These are phyloP conservation scores for Chaetodon trifascialis DNA, from an alignment of 2,113 vertebrate genomes.

Conservation along the genomic window DNA sequence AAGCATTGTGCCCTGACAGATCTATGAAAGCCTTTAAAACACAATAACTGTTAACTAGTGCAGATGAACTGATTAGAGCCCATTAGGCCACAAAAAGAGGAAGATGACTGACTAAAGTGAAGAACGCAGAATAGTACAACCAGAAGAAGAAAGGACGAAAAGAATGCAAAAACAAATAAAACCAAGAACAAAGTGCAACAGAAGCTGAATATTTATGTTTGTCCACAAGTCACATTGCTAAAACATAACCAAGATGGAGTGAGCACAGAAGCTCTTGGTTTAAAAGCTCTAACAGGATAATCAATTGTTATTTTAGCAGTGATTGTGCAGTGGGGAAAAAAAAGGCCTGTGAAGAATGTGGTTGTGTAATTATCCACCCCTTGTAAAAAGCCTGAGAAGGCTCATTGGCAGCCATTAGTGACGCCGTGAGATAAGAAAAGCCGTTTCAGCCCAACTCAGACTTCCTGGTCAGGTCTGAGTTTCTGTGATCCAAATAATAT, in stretches of 20 bases:
- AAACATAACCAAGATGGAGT: background rate
- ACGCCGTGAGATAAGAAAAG: conserved; percentile 47
- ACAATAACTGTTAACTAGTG: background rate
- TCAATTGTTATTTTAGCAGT: conserved; percentile 43
- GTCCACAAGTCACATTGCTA: background rate
- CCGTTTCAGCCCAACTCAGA: conserved; percentile 20
- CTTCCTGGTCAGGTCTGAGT: conserved; percentile 28
- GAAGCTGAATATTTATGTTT: background rate
- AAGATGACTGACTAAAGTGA: background rate
- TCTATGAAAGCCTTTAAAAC: background rate
- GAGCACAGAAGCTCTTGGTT: background rate
- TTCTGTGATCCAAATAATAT: conserved; percentile 21
- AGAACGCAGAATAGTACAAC: background rate
- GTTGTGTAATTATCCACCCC: conserved; percentile 40
- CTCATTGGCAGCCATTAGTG: conserved; percentile 48
- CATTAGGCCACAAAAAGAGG: background rate
- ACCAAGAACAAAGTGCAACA: background rate
- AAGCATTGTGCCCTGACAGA: background rate
- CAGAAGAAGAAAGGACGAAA: background rate
- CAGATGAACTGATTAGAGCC: background rate
- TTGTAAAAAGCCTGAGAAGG: conserved; percentile 28
- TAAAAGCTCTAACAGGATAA: conserved; percentile 18
- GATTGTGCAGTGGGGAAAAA: conserved; percentile 1
- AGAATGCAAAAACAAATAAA: background rate
- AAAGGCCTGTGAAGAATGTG: conserved; percentile 28